Evolutionary conservation across 2,797 vertebrate species (phyloP).

Genomic region (Crotalus adamanteus): DNA sequence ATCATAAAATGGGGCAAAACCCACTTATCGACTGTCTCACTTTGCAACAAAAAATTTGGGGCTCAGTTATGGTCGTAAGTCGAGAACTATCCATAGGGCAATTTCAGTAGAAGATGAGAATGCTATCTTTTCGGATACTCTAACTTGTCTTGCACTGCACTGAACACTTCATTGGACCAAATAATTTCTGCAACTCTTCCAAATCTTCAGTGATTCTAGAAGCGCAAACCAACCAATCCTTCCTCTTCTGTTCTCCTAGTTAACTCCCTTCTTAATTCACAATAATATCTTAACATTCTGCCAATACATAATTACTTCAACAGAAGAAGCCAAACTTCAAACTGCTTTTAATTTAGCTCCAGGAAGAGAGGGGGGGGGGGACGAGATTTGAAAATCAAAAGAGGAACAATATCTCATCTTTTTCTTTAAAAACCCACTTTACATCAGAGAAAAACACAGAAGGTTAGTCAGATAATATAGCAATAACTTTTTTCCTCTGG

Average conservation of each 20-base stretch:
- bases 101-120: not conserved
- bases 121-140: not conserved
- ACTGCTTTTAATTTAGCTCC: slow-evolving; percentile 12
- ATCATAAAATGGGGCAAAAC: not conserved
- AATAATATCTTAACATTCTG: not conserved
- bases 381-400: slow-evolving; percentile 29
- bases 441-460: slow-evolving; percentile 61
- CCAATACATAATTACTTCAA: not conserved
- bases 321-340: not conserved
- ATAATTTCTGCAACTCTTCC: not conserved
- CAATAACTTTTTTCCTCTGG: slow-evolving; percentile 49
- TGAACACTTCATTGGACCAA: not conserved
- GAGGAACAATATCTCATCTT: slow-evolving; percentile 2
- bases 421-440: slow-evolving; percentile 57
- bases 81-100: not conserved
- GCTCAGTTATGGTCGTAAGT: not conserved
- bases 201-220: not conserved
- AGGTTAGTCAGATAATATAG: slow-evolving; percentile 45
- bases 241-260: not conserved
- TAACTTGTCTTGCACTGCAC: not conserved
- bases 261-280: not conserved
- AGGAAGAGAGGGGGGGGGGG: slow-evolving; percentile 3
- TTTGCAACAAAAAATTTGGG: not conserved
- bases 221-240: not conserved
- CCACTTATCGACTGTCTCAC: not conserved